Evolutionary conservation across 2,888 invertebrate species (phyloP).

Genomic region (Microctonus aethiopoides): DNA sequence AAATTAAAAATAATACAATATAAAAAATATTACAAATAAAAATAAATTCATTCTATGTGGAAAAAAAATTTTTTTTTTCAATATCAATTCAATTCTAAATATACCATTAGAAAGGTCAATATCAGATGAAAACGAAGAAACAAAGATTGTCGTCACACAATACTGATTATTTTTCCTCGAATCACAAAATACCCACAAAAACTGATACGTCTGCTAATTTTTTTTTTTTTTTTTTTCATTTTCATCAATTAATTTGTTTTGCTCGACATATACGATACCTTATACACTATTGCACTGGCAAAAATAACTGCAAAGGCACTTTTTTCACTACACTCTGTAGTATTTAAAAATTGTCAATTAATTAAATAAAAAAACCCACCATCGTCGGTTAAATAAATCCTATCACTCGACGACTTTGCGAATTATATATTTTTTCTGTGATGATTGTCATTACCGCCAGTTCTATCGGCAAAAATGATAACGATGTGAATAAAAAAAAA

Average conservation of each 20-base stretch:
- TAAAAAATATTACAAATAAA: background rate
- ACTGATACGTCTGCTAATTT: background rate
- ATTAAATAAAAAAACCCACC: background rate
- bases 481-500: background rate
- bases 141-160: background rate
- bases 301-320: constrained; percentile 46
- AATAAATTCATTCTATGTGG: background rate
- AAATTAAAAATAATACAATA: background rate
- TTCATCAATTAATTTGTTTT: background rate
- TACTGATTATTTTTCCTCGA: background rate
- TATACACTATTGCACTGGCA: constrained; percentile 42
- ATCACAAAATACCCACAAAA: background rate
- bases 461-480: background rate
- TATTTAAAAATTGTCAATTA: constrained; percentile 17
- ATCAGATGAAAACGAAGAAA: background rate
- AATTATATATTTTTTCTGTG: background rate
- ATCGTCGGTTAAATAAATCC: background rate
- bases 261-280: constrained; percentile 36
- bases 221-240: background rate
- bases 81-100: too few species aligned
- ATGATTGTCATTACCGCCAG: background rate
- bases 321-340: constrained; percentile 43
- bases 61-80: too few species aligned
- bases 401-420: background rate
- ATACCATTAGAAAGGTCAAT: too few species aligned